Percentiles rank a stretch among this genome's conserved stretches.
These are phyloP conservation scores for Drosophila anomelani DNA, from an alignment of 2,888 invertebrate species.

Conservation along the genomic window DNA sequence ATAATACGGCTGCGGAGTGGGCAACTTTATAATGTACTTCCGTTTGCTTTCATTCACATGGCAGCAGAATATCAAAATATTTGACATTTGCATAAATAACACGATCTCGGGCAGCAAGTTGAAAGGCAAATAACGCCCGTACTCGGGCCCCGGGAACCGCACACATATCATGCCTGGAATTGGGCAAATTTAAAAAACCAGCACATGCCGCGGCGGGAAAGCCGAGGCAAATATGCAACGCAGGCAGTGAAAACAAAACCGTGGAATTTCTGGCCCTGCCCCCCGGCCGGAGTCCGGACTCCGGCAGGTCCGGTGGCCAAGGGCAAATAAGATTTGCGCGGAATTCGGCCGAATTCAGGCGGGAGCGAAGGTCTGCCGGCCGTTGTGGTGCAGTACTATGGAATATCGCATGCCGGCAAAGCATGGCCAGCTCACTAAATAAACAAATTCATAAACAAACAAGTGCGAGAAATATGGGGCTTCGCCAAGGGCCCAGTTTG, in stretches of 20 bases:
- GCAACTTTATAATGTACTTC: slow-evolving; percentile 76
- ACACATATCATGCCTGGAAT: slow-evolving; percentile 56
- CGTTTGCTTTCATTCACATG: slow-evolving; percentile 75
- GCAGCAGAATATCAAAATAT: slow-evolving; percentile 77
- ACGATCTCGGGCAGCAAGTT: slow-evolving; percentile 34
- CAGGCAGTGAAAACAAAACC: slow-evolving; percentile 47
- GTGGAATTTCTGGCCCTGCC: slow-evolving; percentile 41
- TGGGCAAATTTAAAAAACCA: slow-evolving; percentile 65
- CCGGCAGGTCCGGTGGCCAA: slow-evolving; percentile 23
- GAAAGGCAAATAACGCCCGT: slow-evolving; percentile 47
- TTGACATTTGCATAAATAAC: slow-evolving; percentile 80
- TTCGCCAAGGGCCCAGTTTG: slow-evolving; percentile 5
- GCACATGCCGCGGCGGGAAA: slow-evolving; percentile 15
- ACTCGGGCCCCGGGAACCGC: slow-evolving; percentile 17
- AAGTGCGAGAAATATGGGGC: slow-evolving; percentile 23
- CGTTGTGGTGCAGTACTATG: slow-evolving; percentile 5
- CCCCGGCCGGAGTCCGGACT: slow-evolving; percentile 22
- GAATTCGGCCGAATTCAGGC: slow-evolving; percentile 33
- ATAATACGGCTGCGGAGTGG: slow-evolving; percentile 48
- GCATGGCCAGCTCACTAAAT: slow-evolving; percentile 61
- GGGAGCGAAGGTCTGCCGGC: background rate
- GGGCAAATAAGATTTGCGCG: slow-evolving; percentile 71
- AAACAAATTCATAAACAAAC: slow-evolving; percentile 69
- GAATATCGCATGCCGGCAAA: slow-evolving; percentile 34
- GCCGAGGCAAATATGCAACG: slow-evolving; percentile 54